Evolutionary conservation across 2,113 vertebrate species (phyloP), one percentile per base, ranked within the genome.

Genomic region (Salvator merianae): DNA sequence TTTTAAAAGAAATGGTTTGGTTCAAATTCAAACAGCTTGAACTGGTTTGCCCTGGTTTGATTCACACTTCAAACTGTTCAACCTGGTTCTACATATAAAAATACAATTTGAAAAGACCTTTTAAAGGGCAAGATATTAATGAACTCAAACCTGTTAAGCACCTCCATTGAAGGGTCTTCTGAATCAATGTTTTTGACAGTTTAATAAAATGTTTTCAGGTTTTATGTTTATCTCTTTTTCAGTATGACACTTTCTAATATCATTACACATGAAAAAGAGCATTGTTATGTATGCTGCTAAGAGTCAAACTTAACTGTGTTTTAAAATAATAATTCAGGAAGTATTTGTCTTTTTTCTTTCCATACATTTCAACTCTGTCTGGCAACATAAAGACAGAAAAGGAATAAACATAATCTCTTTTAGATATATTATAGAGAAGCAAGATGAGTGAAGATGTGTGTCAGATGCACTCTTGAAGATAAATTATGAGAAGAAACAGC

Each of bases 381-480:
- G 13, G 24, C 50, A 40, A 40, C 59, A 70, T 26, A 36, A 83
- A 65, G 30, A 63, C 24, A 32, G n/a, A 83, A 50, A 75, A 18
- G 30, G 34, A 53, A 36, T 69, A 34, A 77, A 66, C 26, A 69
- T 7, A 12, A 72, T 74, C 16, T 55, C 30, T 34, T 65, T 71
- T n/a, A 79, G 47, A 77, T 8, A 32, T 72, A 63, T 55, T 77
- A 66, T 50, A 12, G 69, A 34, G 28, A 30, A 3, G 43, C 79
- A 77, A 84, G 40, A 81, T 87, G 72, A 87, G 70, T 83, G 36
- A 75, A 76, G 40, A 65, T 82, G 24, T 26, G 1, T 75, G 30
- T 36, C 9, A 72, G 73, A 88, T 86, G 83, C 40, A 32, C 80
- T 87, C 40, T 74, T 87, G 59, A 82, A 66, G 59, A 79, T 84